Conservation (phyloP, 2,113 vertebrate genomes). For the Otis tarda region DNA sequence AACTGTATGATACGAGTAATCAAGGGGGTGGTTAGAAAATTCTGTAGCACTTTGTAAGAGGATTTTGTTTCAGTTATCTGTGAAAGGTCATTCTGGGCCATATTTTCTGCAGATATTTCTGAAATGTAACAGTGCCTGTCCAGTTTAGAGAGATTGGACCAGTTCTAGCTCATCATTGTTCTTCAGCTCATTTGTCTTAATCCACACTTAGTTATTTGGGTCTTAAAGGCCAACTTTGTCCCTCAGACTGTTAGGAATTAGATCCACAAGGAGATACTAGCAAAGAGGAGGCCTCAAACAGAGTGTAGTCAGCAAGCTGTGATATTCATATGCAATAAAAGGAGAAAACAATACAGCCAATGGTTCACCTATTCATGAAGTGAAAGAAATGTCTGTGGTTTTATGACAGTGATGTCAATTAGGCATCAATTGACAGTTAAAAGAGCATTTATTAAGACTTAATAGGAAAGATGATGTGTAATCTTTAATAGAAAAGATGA, state of each 20-base stretch:
- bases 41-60: not conserved
- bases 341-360: not conserved
- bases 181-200: not conserved
- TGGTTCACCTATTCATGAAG: not conserved
- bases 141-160: not conserved
- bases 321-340: not conserved
- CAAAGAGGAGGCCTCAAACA: not conserved
- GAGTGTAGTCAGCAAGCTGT: not conserved
- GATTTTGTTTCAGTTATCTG: not conserved
- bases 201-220: not conserved
- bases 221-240: not conserved
- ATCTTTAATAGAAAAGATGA: constrained; percentile 28
- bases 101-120: not conserved
- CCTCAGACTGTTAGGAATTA: not conserved
- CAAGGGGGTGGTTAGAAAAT: not conserved
- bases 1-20: not conserved
- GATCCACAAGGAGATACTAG: not conserved
- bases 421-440: constrained; percentile 20
- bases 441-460: constrained; percentile 40
- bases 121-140: not conserved
- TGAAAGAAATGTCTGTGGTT: constrained; percentile 12
- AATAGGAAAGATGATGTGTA: constrained; percentile 42
- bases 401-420: constrained; percentile 2
- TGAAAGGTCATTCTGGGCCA: not conserved
- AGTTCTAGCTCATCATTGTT: accelerated